Evolutionary conservation across 2,797 vertebrate genomes (phyloP).

Genomic region (Sebastes matsubarae): DNA sequence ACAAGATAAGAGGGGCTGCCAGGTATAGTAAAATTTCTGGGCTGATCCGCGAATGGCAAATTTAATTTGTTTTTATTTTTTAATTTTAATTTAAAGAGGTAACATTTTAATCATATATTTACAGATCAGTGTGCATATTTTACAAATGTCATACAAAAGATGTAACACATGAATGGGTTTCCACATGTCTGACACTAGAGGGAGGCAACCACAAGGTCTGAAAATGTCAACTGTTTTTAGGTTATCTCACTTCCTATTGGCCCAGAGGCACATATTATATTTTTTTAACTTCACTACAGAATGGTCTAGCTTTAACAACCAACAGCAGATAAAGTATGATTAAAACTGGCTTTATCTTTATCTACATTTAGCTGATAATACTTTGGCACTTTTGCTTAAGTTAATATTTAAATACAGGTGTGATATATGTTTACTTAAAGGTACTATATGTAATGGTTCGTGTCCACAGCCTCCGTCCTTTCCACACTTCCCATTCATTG

Average conservation of each 20-base stretch:
- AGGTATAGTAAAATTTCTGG: no score
- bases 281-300: neutral
- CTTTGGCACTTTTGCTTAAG: neutral
- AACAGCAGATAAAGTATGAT: neutral
- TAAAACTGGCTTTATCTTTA: neutral
- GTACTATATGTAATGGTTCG: no score
- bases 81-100: no score
- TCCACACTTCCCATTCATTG: no score
- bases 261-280: neutral
- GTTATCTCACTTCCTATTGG: neutral
- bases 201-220: neutral
- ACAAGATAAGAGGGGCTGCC: no score
- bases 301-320: neutral
- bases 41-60: no score
- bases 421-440: no score
- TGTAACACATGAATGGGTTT: neutral
- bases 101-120: neutral
- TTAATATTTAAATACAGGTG: neutral
- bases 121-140: neutral
- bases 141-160: neutral
- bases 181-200: conserved; percentile 22
- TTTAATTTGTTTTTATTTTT: no score
- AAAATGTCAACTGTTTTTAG: neutral
- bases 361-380: neutral
- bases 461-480: no score